Base-by-base conservation (phyloP, 2,797 vertebrate genomes). In the Cossypha niveicapilla region DNA sequence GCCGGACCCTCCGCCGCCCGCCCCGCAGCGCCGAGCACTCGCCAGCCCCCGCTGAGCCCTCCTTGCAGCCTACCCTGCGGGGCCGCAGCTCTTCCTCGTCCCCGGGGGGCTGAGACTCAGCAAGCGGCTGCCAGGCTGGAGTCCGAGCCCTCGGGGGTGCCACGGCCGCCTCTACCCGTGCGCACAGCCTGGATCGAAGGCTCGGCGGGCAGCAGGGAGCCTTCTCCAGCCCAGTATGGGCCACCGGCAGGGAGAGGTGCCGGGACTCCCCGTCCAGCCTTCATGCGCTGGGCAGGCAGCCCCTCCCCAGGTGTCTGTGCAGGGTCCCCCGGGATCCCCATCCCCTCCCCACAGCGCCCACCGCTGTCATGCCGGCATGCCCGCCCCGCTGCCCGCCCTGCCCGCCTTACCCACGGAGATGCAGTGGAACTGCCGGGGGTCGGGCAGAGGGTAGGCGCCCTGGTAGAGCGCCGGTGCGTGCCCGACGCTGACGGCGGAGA, bases 391-490 rank as follows among this genome's bases (percentile, higher is more conserved):
- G 4, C 9, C n/a, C 47, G 3, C 30, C 27, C 19, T 48, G 66
- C 24, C 65, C 27, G 37, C 57, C 99, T 99, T 97, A 99, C 99
- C 99, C 96, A 99, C 98, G 60, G 99, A 99, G 97, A 99, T 98
- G 98, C 99, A 99, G 98, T 99, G 99, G 97, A 99, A 99, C 96
- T 99, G 99, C 25, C 99, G 97, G 24, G 99, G 99, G 91, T 99
- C 99, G 8, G 99, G 98, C 68, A 99, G 97, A 1, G 98, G 97
- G 90, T 99, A 99, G 32, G 99, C 98, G 42, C 98, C 98, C 93
- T 99, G 99, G 97, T 99, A 99, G 37, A 99, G 98, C 68, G 98
- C 98, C 37, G 99, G 98, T 35, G 97, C 98, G 84, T 98, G 98
- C 96, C 98, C 98, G 25, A 99, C 98, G 88, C 98, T 98, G 51